Evolutionary conservation across 2,888 invertebrate genomes (phyloP).

Genomic region (Chydorus sphaericus): DNA sequence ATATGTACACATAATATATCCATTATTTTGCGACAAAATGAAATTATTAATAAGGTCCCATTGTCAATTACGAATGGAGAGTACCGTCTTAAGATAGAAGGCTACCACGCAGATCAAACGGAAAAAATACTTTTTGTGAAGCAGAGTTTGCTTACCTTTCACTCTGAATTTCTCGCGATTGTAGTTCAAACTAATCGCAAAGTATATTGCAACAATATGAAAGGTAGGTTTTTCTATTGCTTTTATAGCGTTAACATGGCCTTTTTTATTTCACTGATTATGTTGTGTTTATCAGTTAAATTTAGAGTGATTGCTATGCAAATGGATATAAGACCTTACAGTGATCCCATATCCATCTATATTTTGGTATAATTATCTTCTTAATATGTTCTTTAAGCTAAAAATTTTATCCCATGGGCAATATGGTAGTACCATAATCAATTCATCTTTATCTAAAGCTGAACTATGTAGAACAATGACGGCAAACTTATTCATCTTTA

Average conservation of each 20-base stretch:
- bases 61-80: slow-evolving; percentile 26
- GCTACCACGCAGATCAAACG: slow-evolving; percentile 25
- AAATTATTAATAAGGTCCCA: slow-evolving; percentile 28
- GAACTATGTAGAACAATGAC: neutral
- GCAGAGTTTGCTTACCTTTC: slow-evolving; percentile 30
- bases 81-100: slow-evolving; percentile 31
- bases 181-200: slow-evolving; percentile 34
- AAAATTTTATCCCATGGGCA: too few species aligned
- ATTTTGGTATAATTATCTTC: slow-evolving; percentile 26
- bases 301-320: slow-evolving; percentile 30
- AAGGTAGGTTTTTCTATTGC: slow-evolving; percentile 2
- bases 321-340: slow-evolving; percentile 28
- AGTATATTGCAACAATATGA: slow-evolving; percentile 26
- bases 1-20: too few species aligned
- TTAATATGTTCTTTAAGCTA: slow-evolving; percentile 12
- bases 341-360: slow-evolving; percentile 30
- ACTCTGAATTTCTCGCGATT: slow-evolving; percentile 31
- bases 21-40: too few species aligned
- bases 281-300: slow-evolving; percentile 25
- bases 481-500: neutral
- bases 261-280: neutral
- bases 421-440: too few species aligned
- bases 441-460: neutral
- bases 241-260: neutral
- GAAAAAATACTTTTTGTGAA: slow-evolving; percentile 30